Conservation (phyloP, 1,140 invertebrate species). For the Drosophila obscura region DNA sequence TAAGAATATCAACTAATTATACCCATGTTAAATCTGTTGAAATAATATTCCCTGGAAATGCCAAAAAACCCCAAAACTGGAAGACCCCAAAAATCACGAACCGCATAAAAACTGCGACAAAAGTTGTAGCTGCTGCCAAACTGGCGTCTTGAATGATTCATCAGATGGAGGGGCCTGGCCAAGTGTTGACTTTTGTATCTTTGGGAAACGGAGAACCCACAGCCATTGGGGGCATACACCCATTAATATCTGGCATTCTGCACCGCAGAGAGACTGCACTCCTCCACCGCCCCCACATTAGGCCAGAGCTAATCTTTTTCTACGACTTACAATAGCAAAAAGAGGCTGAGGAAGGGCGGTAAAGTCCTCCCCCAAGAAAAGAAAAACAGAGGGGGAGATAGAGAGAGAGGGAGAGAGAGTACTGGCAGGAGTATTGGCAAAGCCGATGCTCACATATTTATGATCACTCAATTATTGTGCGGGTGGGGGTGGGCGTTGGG, state of each 20-base stretch:
- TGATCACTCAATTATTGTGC: conserved; percentile 67
- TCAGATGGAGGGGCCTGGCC: background rate
- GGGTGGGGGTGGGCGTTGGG: conserved; percentile 2
- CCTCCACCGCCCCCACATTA: conserved; percentile 3
- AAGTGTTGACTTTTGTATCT: conserved; percentile 32
- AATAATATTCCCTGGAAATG: too few relatives aligned
- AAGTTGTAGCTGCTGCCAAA: background rate
- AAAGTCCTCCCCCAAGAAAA: conserved; percentile 9
- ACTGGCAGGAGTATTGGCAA: conserved; percentile 3
- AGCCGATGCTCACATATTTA: conserved; percentile 65
- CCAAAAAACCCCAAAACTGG: too few relatives aligned
- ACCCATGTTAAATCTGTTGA: too few relatives aligned
- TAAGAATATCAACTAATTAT: too few relatives aligned
- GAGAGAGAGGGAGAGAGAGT: too few relatives aligned
- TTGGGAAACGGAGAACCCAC: background rate
- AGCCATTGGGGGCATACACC: conserved; percentile 2
- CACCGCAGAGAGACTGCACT: background rate
- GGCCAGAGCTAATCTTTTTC: conserved; percentile 52
- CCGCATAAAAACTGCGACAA: conserved; percentile 18
- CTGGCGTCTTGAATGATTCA: conserved; percentile 8
- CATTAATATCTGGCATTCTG: conserved; percentile 26
- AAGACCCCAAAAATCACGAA: background rate
- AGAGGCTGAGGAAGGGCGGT: conserved; percentile 2
- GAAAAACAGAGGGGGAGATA: too few relatives aligned
- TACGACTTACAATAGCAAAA: conserved; percentile 6